Conservation (phyloP, 2,888 invertebrate species). For the Polydrusus pterygomalis region DNA sequence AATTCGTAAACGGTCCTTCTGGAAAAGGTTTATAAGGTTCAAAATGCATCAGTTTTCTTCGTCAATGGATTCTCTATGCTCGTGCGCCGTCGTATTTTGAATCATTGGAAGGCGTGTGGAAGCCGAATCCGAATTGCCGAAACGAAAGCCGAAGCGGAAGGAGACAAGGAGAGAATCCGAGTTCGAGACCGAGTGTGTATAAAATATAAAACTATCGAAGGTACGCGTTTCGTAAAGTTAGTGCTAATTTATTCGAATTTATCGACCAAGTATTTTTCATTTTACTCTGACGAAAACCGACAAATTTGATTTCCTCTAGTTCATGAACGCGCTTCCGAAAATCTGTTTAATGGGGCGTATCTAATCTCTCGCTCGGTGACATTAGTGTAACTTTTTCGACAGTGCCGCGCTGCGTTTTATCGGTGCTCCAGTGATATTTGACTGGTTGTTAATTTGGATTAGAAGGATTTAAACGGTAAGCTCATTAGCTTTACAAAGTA, state of each 20-base stretch:
- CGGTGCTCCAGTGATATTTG: constrained; percentile 52
- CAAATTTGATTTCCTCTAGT: constrained; percentile 9
- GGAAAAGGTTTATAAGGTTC: constrained; percentile 47
- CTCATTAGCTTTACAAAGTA: constrained; percentile 14
- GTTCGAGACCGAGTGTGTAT: constrained; percentile 41
- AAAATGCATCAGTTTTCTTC: constrained; percentile 51
- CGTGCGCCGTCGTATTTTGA: constrained; percentile 34
- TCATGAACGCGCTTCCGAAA: neutral
- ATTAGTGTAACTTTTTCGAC: constrained; percentile 57
- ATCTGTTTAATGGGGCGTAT: constrained; percentile 53
- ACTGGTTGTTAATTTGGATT: constrained; percentile 56
- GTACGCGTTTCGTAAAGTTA: constrained; percentile 63
- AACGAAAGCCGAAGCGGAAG: constrained; percentile 38
- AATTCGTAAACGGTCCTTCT: constrained; percentile 54
- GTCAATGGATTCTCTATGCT: constrained; percentile 28
- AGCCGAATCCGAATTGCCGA: constrained; percentile 43
- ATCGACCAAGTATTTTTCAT: constrained; percentile 3
- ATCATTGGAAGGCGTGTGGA: constrained; percentile 23
- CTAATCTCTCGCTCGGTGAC: constrained; percentile 62
- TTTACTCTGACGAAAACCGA: constrained; percentile 18
- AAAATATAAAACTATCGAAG: constrained; percentile 65
- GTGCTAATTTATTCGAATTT: constrained; percentile 37
- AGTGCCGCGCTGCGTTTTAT: constrained; percentile 53
- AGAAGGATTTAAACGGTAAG: constrained; percentile 57
- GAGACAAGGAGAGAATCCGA: constrained; percentile 36